Percentiles rank a stretch among this genome's conserved stretches.
Conservation (phyloP, 2,888 invertebrate species). For the Melipona bicolor region DNA sequence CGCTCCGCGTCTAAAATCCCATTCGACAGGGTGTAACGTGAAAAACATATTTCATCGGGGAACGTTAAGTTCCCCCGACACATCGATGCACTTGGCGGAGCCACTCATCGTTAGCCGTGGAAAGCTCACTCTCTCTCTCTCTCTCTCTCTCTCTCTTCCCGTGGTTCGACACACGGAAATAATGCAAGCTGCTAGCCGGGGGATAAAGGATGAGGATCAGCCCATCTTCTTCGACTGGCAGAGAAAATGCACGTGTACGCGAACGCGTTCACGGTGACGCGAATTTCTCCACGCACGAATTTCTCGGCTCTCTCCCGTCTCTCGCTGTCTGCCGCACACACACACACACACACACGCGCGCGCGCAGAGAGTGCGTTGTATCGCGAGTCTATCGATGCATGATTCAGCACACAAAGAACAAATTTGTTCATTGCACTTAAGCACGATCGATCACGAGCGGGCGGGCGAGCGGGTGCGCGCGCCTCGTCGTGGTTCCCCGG, state of each 20-base stretch:
- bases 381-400: conserved; percentile 34
- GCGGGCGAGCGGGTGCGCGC: background rate
- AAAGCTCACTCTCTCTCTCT: conserved; percentile 24
- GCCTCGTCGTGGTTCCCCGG: conserved; percentile 39
- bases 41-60: conserved; percentile 23
- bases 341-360: no score
- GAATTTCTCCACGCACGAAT: conserved; percentile 15
- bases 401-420: conserved; percentile 57
- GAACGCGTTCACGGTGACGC: conserved; percentile 11
- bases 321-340: background rate
- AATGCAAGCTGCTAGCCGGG: conserved; percentile 53
- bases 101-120: conserved; percentile 34
- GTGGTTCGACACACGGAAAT: conserved; percentile 60
- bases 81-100: conserved; percentile 16
- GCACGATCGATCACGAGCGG: conserved; percentile 50
- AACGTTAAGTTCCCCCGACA: conserved; percentile 24
- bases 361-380: conserved; percentile 7
- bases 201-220: conserved; percentile 64
- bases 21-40: background rate
- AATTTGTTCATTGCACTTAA: conserved; percentile 55
- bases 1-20: background rate
- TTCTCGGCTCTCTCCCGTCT: background rate
- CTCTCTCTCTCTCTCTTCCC: background rate
- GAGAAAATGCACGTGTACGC: conserved; percentile 34
- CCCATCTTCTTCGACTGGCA: conserved; percentile 37